Base-by-base conservation (phyloP, 2,113 vertebrate genomes). In the Platysternon megacephalum region DNA sequence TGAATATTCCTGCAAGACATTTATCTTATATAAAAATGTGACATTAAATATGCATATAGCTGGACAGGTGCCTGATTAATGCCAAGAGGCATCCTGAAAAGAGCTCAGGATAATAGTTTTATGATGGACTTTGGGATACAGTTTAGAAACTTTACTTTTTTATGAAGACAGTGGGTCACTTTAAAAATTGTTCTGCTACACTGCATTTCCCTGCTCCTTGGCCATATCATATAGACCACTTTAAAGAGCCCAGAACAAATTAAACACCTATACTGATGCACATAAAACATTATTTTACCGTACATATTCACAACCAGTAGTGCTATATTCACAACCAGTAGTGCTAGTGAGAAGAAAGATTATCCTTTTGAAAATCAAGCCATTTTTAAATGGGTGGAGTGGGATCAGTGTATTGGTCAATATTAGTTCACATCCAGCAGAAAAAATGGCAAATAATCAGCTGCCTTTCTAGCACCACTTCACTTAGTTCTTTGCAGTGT, bases 351-450 rank as follows among this genome's bases (percentile, higher is more conserved):
- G 89, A 94, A 97, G 91, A 87, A 93, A 93, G 91, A 93, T 94
- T 92, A 82, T 88, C 58, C 87, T 94, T 95, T 91, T 95, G 78
- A 89, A 39, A 39, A 94, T 79, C 92, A 83, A 93, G 94, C 95
- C 92, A 96, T 97, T 96, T 28, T 96, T 93, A 58, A 89, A 94
- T 94, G 95, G 96, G 96, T 96, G 95, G 96, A 97, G 94, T 89
- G 93, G 93, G 95, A 97, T 89, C 94, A 93, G 82, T 89, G 44
- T 44, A 82, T 49, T 2, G 89, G n/a, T 39, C 35, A 72, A 8
- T 8, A 68, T 39, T 72, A 39, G n/a, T 21, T 97, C 96, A 97
- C 96, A 95, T 96, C 96, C 96, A 95, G 81, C 42, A 21, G 3
- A 72, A 12, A 1, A 48, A 90, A 86, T 52, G 44, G 90, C 96